Evolutionary conservation across 2,113 vertebrate species (phyloP).

Genomic region (Callorhinus ursinus): DNA sequence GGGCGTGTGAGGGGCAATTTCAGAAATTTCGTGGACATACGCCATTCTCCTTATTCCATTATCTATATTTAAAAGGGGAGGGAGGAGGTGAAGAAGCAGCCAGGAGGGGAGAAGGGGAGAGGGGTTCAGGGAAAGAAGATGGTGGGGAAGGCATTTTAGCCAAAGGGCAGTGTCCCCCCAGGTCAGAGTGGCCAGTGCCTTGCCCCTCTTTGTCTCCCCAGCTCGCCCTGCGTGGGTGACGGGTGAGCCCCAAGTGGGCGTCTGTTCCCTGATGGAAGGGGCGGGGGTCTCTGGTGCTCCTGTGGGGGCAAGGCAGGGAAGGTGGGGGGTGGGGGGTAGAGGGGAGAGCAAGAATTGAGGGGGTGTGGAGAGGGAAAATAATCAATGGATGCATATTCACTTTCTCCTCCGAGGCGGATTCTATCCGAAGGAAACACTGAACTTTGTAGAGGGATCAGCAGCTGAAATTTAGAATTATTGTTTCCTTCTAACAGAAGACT

Average conservation of each 20-base stretch:
- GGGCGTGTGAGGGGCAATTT: constrained; percentile 40
- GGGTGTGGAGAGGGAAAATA: constrained; percentile 77
- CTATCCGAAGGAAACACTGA: constrained; percentile 88
- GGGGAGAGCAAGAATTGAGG: neutral
- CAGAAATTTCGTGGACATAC: constrained; percentile 15
- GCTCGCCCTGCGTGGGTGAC: accelerated
- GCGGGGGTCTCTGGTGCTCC: neutral
- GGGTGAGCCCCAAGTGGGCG: neutral
- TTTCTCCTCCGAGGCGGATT: constrained; percentile 83
- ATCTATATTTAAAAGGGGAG: constrained; percentile 23
- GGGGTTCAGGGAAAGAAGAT: accelerated
- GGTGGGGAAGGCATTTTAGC: neutral
- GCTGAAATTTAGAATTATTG: constrained; percentile 94
- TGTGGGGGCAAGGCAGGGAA: neutral
- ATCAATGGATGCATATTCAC: constrained; percentile 78
- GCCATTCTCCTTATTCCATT: constrained; percentile 48
- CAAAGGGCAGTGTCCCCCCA: neutral
- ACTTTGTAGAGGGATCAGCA: constrained; percentile 90
- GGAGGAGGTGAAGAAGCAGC: neutral
- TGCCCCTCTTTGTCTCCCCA: constrained; percentile 35
- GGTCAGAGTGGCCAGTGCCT: accelerated
- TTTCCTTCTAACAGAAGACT: constrained; percentile 95
- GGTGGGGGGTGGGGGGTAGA: neutral
- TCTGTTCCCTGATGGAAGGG: neutral
- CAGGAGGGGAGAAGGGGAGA: neutral